Percentiles rank a stretch among this genome's conserved stretches.
These are phyloP conservation scores for Drosophila triauraria DNA, from an alignment of 1,140 invertebrate genomes.

Conservation along the genomic window DNA sequence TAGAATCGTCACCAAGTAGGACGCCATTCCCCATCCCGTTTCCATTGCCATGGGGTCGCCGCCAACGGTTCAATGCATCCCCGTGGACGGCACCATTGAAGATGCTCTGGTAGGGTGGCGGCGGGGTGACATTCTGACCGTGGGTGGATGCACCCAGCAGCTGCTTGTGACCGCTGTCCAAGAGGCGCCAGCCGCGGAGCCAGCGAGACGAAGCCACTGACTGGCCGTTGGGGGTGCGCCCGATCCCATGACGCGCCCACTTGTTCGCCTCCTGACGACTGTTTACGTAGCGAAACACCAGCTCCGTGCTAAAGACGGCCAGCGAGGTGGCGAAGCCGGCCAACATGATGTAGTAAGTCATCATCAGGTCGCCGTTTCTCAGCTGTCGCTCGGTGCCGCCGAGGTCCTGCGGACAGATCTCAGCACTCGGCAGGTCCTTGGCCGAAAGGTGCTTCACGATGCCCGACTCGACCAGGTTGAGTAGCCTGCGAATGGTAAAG, in stretches of 20 bases:
- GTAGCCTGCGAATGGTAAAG: conserved; percentile 86
- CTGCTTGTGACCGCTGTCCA: conserved; percentile 53
- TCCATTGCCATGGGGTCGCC: conserved; percentile 79
- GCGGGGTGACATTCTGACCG: conserved; percentile 72
- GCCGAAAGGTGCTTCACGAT: conserved; percentile 89
- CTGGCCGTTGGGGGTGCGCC: conserved; percentile 67
- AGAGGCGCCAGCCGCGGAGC: conserved; percentile 47
- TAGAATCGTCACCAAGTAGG: conserved; percentile 36
- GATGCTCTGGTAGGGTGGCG: conserved; percentile 86
- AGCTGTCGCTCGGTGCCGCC: conserved; percentile 92
- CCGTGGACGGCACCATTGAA: conserved; percentile 48
- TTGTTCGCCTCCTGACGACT: conserved; percentile 67
- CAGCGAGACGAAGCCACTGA: conserved; percentile 63
- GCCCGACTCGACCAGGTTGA: conserved; percentile 89
- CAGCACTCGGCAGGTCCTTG: conserved; percentile 88
- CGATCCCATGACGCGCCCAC: conserved; percentile 69
- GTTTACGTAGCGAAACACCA: conserved; percentile 85
- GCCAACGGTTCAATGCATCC: conserved; percentile 64
- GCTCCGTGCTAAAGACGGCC: conserved; percentile 88
- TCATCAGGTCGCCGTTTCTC: conserved; percentile 87
- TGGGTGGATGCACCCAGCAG: conserved; percentile 50
- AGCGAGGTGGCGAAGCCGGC: conserved; percentile 87
- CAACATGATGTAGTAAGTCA: conserved; percentile 89
- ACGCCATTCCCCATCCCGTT: conserved; percentile 46
- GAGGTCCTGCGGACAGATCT: conserved; percentile 92